These are phyloP conservation scores for Melanerpes formicivorus DNA, from an alignment of 2,113 vertebrate species.

Conservation along the genomic window DNA sequence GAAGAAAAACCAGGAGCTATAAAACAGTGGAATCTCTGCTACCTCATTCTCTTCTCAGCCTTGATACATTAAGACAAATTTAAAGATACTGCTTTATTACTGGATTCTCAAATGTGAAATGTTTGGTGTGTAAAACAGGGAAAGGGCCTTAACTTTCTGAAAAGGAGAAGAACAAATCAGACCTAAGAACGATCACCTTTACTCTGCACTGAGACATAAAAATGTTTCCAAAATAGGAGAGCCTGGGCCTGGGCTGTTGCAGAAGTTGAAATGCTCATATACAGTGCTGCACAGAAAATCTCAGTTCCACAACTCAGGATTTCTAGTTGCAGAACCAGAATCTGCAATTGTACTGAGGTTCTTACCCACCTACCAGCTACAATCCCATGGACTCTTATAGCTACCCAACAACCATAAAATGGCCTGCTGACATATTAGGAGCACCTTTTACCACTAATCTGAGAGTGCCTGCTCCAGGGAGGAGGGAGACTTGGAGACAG, in stretches of 20 bases:
- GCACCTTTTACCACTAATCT: not conserved
- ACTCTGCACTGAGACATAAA: rapidly evolving
- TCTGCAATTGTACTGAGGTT: not conserved
- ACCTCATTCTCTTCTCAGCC: not conserved
- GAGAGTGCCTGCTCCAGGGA: not conserved
- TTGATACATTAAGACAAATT: not conserved
- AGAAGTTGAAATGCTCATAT: not conserved
- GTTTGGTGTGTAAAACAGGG: not conserved
- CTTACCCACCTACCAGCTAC: not conserved
- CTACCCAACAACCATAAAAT: not conserved
- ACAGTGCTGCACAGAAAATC: not conserved
- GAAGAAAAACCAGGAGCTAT: not conserved
- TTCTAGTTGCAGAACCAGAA: not conserved
- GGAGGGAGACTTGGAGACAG: not conserved
- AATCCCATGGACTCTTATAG: not conserved
- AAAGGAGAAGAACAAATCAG: not conserved
- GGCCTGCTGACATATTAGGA: not conserved
- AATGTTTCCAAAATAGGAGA: not conserved
- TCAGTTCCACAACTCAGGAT: not conserved
- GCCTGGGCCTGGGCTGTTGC: no score
- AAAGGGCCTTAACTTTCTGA: not conserved
- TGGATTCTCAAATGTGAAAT: not conserved
- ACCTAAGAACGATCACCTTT: not conserved
- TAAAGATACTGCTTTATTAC: not conserved
- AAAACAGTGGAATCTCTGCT: not conserved